Evolutionary conservation across 1,140 invertebrate genomes (phyloP), one percentile per base, ranked within the genome.

Genomic region (Oreohelix idahoensis): DNA sequence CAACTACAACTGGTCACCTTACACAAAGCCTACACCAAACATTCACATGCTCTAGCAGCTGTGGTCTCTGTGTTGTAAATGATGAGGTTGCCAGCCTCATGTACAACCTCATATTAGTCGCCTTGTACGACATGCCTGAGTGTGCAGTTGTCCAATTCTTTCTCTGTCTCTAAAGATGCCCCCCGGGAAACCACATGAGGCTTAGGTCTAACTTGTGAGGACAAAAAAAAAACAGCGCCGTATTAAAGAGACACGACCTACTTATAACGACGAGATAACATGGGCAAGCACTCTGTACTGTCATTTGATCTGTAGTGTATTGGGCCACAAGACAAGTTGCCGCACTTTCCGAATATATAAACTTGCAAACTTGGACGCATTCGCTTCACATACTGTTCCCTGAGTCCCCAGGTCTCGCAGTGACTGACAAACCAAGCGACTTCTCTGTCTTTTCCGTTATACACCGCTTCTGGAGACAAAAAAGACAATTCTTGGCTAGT

Each of bases 401-500:
- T 32, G 8, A n/a, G 26, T 35, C 70, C 49, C 70, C 42, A 75
- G 0, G 80, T 82, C 4, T 13, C 8, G 38, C 80, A 82, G 51
- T 82, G 80, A 29, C 80, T 82, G 32, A 82, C 80, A 29, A 82
- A 82, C 80, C 80, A 82, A 49, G 80, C 80, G 2, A 32, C 71
- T 10, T 11, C 17, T 49, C 63, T 81, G n/a, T 10, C 45, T 45
- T 81, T 81, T 29, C 45, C 32, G 63, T 66, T 35, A 32, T 32
- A 66, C 29, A 66, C 11, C 8, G 20, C 20, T 17, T 66, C 63
- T 66, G 63, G 29, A 32, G 5, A 66, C 1, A 32, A 32, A 32
- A 2, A 66, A 58, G 4, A 58, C 11, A 66, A 35, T 32, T 32
- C 8, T 2, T 32, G 29, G 8, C n/a, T 58, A 17, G 4, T 58